A percentile compares a stretch with the other conserved stretches of the same genome.
Evolutionary conservation across 2,888 invertebrate species (phyloP).

Genomic region (Hybos culiciformis): DNA sequence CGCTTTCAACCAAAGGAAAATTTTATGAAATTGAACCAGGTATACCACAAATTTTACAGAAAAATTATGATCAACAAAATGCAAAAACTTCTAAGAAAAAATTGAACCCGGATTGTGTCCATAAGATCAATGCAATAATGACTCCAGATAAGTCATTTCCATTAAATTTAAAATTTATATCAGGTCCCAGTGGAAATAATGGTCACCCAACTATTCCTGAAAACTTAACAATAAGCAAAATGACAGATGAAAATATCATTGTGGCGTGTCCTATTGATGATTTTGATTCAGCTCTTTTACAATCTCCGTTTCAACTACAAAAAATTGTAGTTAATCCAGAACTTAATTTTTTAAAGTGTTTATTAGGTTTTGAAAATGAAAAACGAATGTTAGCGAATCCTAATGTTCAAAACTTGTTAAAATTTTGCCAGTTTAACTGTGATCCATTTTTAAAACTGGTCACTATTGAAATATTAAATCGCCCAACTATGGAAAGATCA

Average conservation of each 20-base stretch:
- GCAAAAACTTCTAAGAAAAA: conserved; percentile 21
- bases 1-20: conserved; percentile 60
- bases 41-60: conserved; percentile 35
- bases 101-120: conserved; percentile 33
- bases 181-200: conserved; percentile 26
- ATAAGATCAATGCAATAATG: conserved; percentile 29
- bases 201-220: conserved; percentile 25
- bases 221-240: conserved; percentile 27
- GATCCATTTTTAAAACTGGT: conserved; percentile 33
- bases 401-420: conserved; percentile 34
- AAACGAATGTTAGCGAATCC: conserved; percentile 34
- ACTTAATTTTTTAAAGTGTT: conserved; percentile 29
- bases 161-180: conserved; percentile 29
- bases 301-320: conserved; percentile 37
- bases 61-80: conserved; percentile 11
- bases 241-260: conserved; percentile 32
- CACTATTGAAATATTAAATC: conserved; percentile 30
- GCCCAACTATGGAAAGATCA: conserved; percentile 35
- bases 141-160: conserved; percentile 27
- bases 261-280: conserved; percentile 41
- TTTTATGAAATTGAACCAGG: conserved; percentile 53
- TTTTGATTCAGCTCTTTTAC: conserved; percentile 32
- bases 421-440: conserved; percentile 36
- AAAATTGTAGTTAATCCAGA: conserved; percentile 37
- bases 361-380: conserved; percentile 33